These are phyloP conservation scores for Capromys pilorides DNA, from an alignment of 2,797 vertebrate species.

Conservation along the genomic window DNA sequence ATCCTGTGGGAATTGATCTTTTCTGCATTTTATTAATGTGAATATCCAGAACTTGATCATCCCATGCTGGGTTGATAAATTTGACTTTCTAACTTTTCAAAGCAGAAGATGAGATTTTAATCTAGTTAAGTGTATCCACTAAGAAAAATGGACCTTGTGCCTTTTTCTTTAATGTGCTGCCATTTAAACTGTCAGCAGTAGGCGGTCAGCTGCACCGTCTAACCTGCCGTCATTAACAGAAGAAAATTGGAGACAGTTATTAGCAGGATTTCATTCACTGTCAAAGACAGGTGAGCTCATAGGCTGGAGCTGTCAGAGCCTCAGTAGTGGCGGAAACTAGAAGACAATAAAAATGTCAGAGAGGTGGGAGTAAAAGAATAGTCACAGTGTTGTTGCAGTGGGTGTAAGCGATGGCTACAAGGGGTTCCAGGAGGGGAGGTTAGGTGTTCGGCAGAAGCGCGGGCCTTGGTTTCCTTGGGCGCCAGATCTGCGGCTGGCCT, in stretches of 20 bases:
- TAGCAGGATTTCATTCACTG: not conserved
- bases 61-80: not conserved
- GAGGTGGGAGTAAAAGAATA: not conserved
- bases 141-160: not conserved
- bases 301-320: not conserved
- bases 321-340: not conserved
- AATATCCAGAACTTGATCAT: not conserved
- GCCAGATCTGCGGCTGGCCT: not conserved
- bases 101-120: not conserved
- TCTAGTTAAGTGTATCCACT: not conserved
- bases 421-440: not conserved
- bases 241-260: not conserved
- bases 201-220: not conserved
- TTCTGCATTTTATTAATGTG: constrained; percentile 13
- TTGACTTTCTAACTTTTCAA: not conserved
- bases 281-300: not conserved
- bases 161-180: not conserved
- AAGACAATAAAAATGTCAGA: not conserved
- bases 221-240: not conserved
- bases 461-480: not conserved
- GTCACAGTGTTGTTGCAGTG: not conserved
- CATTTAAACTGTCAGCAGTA: not conserved
- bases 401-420: not conserved
- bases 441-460: not conserved
- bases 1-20: not conserved